Conservation (phyloP, 1,140 invertebrate genomes). For the Metaphire vulgaris region DNA sequence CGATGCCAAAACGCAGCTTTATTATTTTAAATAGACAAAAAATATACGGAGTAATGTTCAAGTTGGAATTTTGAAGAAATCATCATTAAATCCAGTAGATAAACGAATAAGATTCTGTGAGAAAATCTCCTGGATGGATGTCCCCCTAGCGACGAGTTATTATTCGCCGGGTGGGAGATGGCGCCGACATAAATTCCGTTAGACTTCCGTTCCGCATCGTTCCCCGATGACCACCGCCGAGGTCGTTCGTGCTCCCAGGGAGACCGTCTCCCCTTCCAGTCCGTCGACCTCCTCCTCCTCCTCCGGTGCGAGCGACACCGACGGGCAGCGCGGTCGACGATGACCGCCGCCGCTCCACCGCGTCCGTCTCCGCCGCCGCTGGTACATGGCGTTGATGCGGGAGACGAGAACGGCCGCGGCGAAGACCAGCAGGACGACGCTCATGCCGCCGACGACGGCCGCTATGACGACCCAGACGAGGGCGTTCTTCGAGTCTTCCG, state of each 20-base stretch:
- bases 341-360: too few species aligned
- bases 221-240: not conserved
- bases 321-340: too few species aligned
- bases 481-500: not conserved
- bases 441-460: conserved; percentile 4
- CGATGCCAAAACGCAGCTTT: too few species aligned
- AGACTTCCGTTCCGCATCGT: not conserved
- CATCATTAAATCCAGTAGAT: too few species aligned
- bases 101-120: too few species aligned
- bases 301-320: not conserved
- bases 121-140: too few species aligned
- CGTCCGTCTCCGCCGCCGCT: not conserved
- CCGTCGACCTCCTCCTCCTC: not conserved
- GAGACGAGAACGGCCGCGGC: not conserved
- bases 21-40: too few species aligned
- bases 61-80: too few species aligned
- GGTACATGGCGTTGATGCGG: not conserved
- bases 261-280: not conserved
- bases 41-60: too few species aligned
- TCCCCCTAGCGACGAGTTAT: too few species aligned
- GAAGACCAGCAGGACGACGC: conserved; percentile 4
- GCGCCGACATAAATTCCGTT: too few species aligned
- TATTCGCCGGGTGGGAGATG: too few species aligned
- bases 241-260: not conserved
- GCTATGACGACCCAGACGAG: conserved; percentile 4